Evolutionary conservation across 2,113 vertebrate genomes (phyloP), one percentile per base, ranked within the genome.

Genomic region (Noctilio leporinus): DNA sequence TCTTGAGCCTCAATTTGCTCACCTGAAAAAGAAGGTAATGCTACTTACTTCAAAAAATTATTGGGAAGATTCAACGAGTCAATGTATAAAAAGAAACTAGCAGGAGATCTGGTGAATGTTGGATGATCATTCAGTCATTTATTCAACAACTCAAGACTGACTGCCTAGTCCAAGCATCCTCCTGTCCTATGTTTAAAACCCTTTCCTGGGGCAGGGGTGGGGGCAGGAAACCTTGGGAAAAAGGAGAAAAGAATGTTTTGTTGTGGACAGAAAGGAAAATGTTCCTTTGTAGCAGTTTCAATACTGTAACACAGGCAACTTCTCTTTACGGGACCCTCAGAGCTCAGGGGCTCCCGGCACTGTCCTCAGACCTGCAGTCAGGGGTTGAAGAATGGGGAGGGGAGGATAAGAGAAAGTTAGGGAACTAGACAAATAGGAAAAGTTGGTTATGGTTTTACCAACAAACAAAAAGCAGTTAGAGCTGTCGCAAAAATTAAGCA

Each of bases 401-500:
- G 67, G 26, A 19, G 35, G 59, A 43, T 57, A 35, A 19, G 65
- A 65, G 49, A 69, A 70, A 92, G 40, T 43, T n/a, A 26, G 45
- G 28, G 64, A 94, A 59, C 92, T n/a, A 77, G 67, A 89, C 75
- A 59, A n/a, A 47, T 9, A 64, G 19, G 70, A 43, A 72, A 91
- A 35, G 33, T 62, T 72, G 22, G 33, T 49, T 80, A 22, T 75
- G 91, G 86, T 93, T 89, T 89, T 45, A 33, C 40, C 87, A 55
- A 70, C 65, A 83, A 64, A 65, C 85, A 65, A 89, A 91, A 83
- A 80, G 47, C 81, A 64, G 45, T 20, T n/a, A 19, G 91, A 59
- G 73, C 53, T 4, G 19, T 62, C 70, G 81, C 81, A 72, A 80
- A 96, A 96, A 92, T 85, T 59, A 87, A 81, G 45, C 85, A 47